Evolutionary conservation across 1,140 invertebrate species (phyloP).

Genomic region (Varroa destructor): DNA sequence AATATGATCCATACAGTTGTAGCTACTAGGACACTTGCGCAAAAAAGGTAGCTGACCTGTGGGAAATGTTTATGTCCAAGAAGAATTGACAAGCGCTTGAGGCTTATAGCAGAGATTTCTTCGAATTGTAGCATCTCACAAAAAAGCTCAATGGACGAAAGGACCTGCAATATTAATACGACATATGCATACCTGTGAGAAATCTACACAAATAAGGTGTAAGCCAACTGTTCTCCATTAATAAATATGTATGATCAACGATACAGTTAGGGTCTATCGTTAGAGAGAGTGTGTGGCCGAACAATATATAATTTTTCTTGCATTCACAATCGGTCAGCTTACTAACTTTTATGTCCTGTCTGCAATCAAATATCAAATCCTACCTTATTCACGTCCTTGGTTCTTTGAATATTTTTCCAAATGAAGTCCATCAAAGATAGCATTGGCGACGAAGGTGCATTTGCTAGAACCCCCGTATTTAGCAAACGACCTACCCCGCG

Average conservation of each 20-base stretch:
- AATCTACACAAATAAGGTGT: no score
- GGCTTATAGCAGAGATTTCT: background rate
- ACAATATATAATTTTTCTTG: no score
- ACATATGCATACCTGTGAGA: no score
- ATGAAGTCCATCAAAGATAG: background rate
- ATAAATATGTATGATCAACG: no score
- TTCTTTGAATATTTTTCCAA: constrained; percentile 21
- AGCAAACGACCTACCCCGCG: constrained; percentile 15
- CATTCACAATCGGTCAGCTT: no score
- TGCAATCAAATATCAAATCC: no score
- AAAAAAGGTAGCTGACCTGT: background rate
- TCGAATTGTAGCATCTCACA: constrained; percentile 27
- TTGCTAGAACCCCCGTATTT: constrained; percentile 11
- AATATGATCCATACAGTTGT: no score
- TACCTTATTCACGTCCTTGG: constrained; percentile 10
- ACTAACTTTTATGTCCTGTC: no score
- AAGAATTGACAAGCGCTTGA: constrained; percentile 12
- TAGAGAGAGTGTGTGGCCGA: no score
- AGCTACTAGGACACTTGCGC: no score
- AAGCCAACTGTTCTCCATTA: no score
- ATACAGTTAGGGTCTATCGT: no score
- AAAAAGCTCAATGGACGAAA: constrained; percentile 4
- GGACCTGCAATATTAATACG: background rate
- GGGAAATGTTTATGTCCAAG: constrained; percentile 13
- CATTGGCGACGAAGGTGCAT: background rate